Base-by-base conservation (phyloP, 2,888 invertebrate genomes). In the Endomychus coccineus region DNA sequence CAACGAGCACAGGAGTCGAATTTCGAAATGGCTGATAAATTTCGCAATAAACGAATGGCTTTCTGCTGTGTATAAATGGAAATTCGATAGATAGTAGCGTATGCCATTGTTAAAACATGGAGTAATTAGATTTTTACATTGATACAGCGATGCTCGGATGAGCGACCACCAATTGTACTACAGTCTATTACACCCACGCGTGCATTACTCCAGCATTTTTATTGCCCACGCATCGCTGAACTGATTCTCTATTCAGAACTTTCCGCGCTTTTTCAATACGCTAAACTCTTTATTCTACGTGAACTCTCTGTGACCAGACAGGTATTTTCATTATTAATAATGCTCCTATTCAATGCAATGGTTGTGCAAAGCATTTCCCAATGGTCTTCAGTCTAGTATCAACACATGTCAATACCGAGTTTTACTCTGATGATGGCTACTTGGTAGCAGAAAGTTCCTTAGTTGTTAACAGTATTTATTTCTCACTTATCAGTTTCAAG, bases 111-210 rank as follows among this genome's bases (percentile, higher is more conserved):
- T 61, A 50, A 41, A 48, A 48, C n/a, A 44, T 40, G 49, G 42
- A 49, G 57, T 56, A 58, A 58, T 57, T 55, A 63, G 62, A 63
- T 62, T 64, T 64, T 65, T 60, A 59, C 62, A 64, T 63, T 62
- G 65, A 64, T 64, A 64, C 49, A 48, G 48, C 40, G 37, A 37
- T 49, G 34, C 46, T 52, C 59, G 63, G 61, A 61, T 56, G 58
- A 63, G 55, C 59, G 64, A 50, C 50, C 58, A 53, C 62, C 62
- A 64, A 65, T 65, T 62, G 63, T 58, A 50, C 45, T 45, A 44
- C 50, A 46, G 51, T 51, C 54, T 52, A 57, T 57, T 57, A 58
- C 62, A 56, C 59, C 61, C 58, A 59, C 54, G 48, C 51, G 50
- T 42, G 17, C 27, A 25, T 11, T 16, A 12, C 27, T 38, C 4